Percentiles rank a stretch among this genome's conserved stretches.
phyloP scores from a whole-genome alignment of 2,113 vertebrate genomes.

The Centropus bengalensis region DNA sequence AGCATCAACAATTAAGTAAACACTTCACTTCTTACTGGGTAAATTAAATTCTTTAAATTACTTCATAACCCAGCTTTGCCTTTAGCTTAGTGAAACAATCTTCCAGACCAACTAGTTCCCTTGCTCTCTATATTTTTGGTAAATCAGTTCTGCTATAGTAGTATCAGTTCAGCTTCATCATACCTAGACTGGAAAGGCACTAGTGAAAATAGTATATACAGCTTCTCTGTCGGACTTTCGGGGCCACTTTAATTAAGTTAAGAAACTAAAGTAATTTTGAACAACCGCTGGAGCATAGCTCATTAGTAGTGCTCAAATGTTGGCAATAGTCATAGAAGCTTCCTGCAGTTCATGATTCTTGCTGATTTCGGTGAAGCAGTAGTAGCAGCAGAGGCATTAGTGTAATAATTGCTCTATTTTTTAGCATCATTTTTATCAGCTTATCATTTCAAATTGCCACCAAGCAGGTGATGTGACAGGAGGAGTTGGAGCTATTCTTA shows the following conservation, averaged over 20 bases:
- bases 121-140: not conserved
- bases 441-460: conserved; percentile 12
- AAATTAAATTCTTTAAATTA: not conserved
- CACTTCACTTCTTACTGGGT: not conserved
- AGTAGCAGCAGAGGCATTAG: not conserved
- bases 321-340: not conserved
- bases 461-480: not conserved
- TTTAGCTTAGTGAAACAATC: not conserved
- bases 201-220: not conserved
- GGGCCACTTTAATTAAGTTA: not conserved
- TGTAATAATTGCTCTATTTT: not conserved
- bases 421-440: not conserved
- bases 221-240: not conserved
- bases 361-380: not conserved
- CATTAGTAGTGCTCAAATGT: not conserved
- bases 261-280: not conserved
- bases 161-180: not conserved
- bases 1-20: conserved; percentile 1
- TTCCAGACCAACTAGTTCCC: not conserved
- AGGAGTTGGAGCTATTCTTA: not conserved
- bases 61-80: not conserved
- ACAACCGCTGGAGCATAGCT: not conserved
- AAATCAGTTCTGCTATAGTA: not conserved
- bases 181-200: not conserved
- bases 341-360: not conserved